These are phyloP conservation scores for Danio tinwini DNA, from an alignment of 2,797 vertebrate species.

Conservation along the genomic window DNA sequence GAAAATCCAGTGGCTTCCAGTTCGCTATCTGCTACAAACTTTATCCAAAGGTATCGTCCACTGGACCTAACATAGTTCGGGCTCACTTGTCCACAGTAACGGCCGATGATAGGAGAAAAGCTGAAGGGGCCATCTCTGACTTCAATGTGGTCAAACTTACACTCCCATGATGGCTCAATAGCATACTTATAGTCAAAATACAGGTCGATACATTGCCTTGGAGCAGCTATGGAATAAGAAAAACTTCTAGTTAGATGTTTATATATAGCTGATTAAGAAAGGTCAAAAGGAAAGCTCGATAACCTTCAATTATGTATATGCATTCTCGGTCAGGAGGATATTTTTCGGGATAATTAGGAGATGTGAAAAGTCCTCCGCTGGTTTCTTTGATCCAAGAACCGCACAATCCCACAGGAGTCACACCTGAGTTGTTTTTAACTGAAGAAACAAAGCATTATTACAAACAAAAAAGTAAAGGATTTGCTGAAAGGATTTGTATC, in stretches of 20 bases:
- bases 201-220: slow-evolving; percentile 95
- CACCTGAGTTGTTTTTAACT: slow-evolving; percentile 92
- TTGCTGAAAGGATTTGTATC: too few relatives aligned
- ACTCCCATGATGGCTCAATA: slow-evolving; percentile 98
- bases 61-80: slow-evolving; percentile 92
- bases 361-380: slow-evolving; percentile 93
- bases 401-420: slow-evolving; percentile 90
- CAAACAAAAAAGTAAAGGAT: neutral
- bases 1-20: slow-evolving; percentile 95
- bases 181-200: slow-evolving; percentile 95
- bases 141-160: slow-evolving; percentile 98
- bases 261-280: neutral
- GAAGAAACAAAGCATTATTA: slow-evolving; percentile 49
- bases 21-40: slow-evolving; percentile 97
- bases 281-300: slow-evolving; percentile 36
- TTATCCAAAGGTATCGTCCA: slow-evolving; percentile 97
- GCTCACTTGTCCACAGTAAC: slow-evolving; percentile 95
- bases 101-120: slow-evolving; percentile 96
- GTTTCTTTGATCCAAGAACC: slow-evolving; percentile 93
- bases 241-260: neutral
- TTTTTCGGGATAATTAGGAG: slow-evolving; percentile 96
- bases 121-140: slow-evolving; percentile 96
- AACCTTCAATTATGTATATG: slow-evolving; percentile 98
- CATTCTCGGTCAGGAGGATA: slow-evolving; percentile 96
- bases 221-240: slow-evolving; percentile 79